These are phyloP conservation scores for Epizoanthus rinbou DNA, from an alignment of 92 coral and sea anemone genomes.

Conservation along the genomic window DNA sequence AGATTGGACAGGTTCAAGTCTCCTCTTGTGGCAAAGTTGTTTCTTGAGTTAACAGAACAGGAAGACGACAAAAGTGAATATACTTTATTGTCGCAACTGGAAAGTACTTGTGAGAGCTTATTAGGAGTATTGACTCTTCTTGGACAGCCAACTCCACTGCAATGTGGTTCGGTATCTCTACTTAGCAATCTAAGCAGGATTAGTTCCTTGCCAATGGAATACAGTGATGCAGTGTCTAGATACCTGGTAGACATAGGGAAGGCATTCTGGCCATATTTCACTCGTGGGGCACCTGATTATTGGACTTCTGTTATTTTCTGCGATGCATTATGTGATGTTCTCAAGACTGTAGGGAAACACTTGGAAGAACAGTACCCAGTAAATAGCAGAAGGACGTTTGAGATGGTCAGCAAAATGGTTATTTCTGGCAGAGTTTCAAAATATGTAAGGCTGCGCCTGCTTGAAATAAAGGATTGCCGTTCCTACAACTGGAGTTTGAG, in stretches of 20 bases:
- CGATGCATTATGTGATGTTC: slow-evolving; percentile 64
- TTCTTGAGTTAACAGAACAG: slow-evolving; percentile 56
- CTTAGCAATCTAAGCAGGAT: slow-evolving; percentile 48
- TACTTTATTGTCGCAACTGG: slow-evolving; percentile 43
- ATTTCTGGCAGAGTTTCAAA: slow-evolving; percentile 38
- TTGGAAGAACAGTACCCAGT: slow-evolving; percentile 56
- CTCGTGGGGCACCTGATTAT: slow-evolving; percentile 43
- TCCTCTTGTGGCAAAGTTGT: slow-evolving; percentile 50
- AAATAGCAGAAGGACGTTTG: slow-evolving; percentile 55
- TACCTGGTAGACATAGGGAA: slow-evolving; percentile 61
- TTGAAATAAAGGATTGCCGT: slow-evolving; percentile 58
- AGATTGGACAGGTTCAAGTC: slow-evolving; percentile 51
- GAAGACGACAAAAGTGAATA: slow-evolving; percentile 39
- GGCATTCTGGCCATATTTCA: slow-evolving; percentile 73
- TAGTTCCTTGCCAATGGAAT: slow-evolving; percentile 38
- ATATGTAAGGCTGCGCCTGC: slow-evolving; percentile 54
- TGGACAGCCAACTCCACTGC: slow-evolving; percentile 38
- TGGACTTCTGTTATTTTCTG: slow-evolving; percentile 46
- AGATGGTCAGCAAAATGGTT: slow-evolving; percentile 53
- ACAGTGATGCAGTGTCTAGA: slow-evolving; percentile 44
- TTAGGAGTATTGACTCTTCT: slow-evolving; percentile 50
- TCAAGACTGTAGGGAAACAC: slow-evolving; percentile 47
- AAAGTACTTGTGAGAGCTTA: slow-evolving; percentile 41
- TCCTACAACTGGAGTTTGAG: slow-evolving; percentile 51
- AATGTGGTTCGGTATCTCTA: slow-evolving; percentile 48